phyloP scores from a whole-genome alignment of 2,888 invertebrate species.

The Abrostola tripartita region DNA sequence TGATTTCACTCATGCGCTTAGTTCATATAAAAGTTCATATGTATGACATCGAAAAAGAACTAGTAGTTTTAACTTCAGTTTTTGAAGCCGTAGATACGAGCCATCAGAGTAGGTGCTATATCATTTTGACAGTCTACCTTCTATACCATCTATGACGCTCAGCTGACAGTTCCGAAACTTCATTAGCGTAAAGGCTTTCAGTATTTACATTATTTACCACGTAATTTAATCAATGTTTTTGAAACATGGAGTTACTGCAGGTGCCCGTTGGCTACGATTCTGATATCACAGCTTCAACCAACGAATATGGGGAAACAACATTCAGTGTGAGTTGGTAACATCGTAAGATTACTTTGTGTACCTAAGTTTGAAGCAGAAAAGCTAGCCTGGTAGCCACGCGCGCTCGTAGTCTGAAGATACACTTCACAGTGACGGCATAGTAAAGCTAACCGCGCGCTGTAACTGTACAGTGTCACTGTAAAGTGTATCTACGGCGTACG shows the following conservation, averaged over 20 bases:
- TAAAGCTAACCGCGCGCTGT: too few species aligned
- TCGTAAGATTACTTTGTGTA: neutral
- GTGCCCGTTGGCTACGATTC: neutral
- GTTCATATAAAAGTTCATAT: too few species aligned
- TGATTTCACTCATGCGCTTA: too few species aligned
- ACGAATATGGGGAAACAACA: conserved; percentile 6
- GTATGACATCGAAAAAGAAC: too few species aligned
- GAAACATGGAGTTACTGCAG: conserved; percentile 1
- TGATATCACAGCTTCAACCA: neutral
- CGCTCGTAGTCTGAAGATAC: too few species aligned
- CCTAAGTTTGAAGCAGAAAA: too few species aligned
- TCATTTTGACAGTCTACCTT: conserved; percentile 16
- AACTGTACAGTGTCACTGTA: too few species aligned
- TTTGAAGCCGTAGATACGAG: neutral
- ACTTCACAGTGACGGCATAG: too few species aligned
- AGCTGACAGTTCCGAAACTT: neutral
- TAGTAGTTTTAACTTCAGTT: too few species aligned
- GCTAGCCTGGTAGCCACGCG: too few species aligned
- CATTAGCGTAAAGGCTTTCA: too few species aligned
- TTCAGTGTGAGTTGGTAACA: conserved; percentile 4
- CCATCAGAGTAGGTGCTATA: conserved; percentile 13
- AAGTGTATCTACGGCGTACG: too few species aligned
- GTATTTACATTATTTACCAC: neutral
- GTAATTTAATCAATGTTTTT: conserved; percentile 9
- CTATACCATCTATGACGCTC: conserved; percentile 12